Evolutionary conservation across 2,797 vertebrate genomes (phyloP).

Genomic region (Gambelia wislizenii): DNA sequence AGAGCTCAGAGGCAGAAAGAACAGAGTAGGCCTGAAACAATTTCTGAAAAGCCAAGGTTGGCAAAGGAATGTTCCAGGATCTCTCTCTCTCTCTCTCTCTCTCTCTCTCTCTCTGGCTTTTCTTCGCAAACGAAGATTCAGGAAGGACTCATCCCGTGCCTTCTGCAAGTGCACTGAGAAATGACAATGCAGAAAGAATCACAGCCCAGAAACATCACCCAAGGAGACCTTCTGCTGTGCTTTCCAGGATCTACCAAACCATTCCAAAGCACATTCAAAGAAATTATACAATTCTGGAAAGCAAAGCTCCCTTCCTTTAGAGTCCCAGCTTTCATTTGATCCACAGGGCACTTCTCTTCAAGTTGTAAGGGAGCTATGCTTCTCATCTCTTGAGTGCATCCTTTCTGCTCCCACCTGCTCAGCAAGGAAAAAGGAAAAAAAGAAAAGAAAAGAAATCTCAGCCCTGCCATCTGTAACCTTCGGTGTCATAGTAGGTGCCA

Average conservation of each 20-base stretch:
- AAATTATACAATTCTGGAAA: not conserved
- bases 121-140: too few species aligned
- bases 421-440: too few species aligned
- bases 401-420: not conserved
- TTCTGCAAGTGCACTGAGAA: too few species aligned
- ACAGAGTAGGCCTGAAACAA: not conserved
- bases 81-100: too few species aligned
- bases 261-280: not conserved
- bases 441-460: not conserved
- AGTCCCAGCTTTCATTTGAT: not conserved
- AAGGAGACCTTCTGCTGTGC: too few species aligned
- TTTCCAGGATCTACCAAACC: too few species aligned
- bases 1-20: not conserved
- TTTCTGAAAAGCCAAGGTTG: not conserved
- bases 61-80: not conserved
- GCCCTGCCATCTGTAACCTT: not conserved
- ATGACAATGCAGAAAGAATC: too few species aligned
- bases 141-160: too few species aligned
- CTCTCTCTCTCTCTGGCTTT: too few species aligned
- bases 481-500: not conserved
- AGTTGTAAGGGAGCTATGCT: not conserved
- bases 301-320: not conserved
- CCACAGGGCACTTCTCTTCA: not conserved
- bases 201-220: too few species aligned
- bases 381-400: not conserved